Base-by-base conservation (phyloP, 2,888 invertebrate species). In the Cephonodes hylas region DNA sequence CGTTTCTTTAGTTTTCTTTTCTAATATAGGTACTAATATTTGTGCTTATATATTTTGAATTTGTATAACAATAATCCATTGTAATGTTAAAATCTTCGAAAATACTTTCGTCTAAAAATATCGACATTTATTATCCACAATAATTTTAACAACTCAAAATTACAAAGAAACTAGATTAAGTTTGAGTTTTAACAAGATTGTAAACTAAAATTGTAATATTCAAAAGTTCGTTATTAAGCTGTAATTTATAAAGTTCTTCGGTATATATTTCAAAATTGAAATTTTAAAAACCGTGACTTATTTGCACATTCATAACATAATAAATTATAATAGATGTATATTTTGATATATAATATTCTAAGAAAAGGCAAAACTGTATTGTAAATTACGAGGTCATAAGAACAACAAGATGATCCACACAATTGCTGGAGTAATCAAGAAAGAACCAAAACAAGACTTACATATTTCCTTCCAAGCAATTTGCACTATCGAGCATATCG, bases 381-480 rank as follows among this genome's bases (percentile, higher is more conserved):
- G 13, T 34, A n/a, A n/a, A n/a, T 3, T 10, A 20, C 23, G 10
- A 22, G 10, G 13, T 45, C 20, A 45, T 4, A n/a, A 1, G 8
- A 18, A 27, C 18, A 8, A 6, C 18, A 31, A 27, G 31, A 53
- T 15, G 10, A 25, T 22, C 1, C 8, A 10, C 53, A 15, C 27
- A 8, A 10, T 18, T 3, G 8, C 5, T 8, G 6, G 0, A 18
- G 18, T 10, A 31, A n/a, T 38, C 18, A 53, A 53, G 31, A 34
- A 58, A 31, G 46, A 56, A 56, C 45, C 31, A 42, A 18, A 56
- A 63, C 58, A 42, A 62, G 69, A 83, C 90, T 69, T 71, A 89
- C 90, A 84, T 77, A 58, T 83, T 85, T 44, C 89, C 89, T 68
- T 86, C 83, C 46, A 87, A 78, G 62, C 90, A 90, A 66, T 85